A percentile compares a stretch with the other conserved stretches of the same genome.
phyloP scores from a whole-genome alignment of 2,797 vertebrate genomes.

The Lerista edwardsae region DNA sequence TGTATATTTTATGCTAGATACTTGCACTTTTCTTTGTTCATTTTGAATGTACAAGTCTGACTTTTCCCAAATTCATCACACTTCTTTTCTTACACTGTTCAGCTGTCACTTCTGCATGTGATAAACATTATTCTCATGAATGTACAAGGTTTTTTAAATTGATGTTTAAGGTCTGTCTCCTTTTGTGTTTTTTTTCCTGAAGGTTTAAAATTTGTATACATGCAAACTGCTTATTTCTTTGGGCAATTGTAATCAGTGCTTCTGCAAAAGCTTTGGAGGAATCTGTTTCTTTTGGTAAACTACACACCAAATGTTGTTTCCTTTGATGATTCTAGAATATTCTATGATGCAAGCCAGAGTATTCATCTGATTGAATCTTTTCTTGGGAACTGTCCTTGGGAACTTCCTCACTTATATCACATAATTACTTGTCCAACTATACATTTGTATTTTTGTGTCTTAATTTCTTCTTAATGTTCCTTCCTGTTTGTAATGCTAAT shows the following conservation, averaged over 20 bases:
- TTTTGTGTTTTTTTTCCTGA: not conserved
- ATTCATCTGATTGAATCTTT: slow-evolving; percentile 46
- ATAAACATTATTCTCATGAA: slow-evolving; percentile 8
- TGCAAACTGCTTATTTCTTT: slow-evolving; percentile 8
- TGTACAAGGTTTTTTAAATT: not conserved
- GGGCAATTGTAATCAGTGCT: slow-evolving; percentile 31
- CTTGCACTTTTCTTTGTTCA: slow-evolving; percentile 16
- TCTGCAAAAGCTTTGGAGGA: slow-evolving; percentile 81
- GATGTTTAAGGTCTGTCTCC: not conserved
- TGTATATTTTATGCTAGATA: not conserved
- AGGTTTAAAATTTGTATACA: not conserved
- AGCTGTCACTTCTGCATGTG: not conserved
- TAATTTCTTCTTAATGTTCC: slow-evolving; percentile 31
- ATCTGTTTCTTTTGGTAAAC: slow-evolving; percentile 60
- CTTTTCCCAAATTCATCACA: not conserved
- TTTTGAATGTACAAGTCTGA: not conserved
- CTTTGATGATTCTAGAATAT: not conserved
- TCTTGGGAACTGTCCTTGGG: slow-evolving; percentile 10
- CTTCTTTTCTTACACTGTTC: not conserved
- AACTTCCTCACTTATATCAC: slow-evolving; percentile 35
- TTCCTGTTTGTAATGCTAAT: slow-evolving; percentile 25
- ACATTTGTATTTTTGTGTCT: not conserved
- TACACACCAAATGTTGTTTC: slow-evolving; percentile 15
- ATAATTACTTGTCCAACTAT: not conserved
- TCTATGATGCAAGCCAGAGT: not conserved